Conservation (phyloP, 1,140 invertebrate genomes). For the Zaprionus kolodkinae region DNA sequence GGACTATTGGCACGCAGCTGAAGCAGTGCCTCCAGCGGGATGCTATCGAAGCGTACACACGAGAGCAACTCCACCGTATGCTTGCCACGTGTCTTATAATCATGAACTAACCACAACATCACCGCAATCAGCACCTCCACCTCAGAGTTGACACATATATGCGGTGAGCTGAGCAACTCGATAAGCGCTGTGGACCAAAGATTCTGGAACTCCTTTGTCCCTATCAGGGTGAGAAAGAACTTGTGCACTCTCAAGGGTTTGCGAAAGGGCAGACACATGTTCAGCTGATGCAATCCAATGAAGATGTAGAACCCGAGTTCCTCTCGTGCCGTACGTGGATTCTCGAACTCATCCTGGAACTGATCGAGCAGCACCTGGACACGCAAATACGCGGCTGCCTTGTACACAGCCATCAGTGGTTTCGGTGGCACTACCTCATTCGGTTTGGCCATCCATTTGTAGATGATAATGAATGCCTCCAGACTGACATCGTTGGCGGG, state of each 20-base stretch:
- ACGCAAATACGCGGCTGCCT: conserved; percentile 23
- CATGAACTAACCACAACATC: conserved; percentile 26
- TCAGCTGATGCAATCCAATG: conserved; percentile 10
- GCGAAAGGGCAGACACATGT: not conserved
- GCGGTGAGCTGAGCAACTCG: conserved; percentile 20
- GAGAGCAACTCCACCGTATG: conserved; percentile 1
- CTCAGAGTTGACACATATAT: conserved; percentile 42
- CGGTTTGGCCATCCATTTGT: conserved; percentile 31
- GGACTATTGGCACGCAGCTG: conserved; percentile 5
- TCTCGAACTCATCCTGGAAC: conserved; percentile 14
- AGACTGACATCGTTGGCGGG: conserved; percentile 21
- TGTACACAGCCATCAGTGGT: conserved; percentile 20
- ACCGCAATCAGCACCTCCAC: conserved; percentile 37
- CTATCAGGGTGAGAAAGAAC: conserved; percentile 31
- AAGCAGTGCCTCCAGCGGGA: conserved; percentile 21
- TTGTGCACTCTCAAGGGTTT: conserved; percentile 25
- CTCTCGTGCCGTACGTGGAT: conserved; percentile 21
- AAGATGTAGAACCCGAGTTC: conserved; percentile 41
- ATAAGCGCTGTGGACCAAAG: conserved; percentile 17
- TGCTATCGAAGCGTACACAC: conserved; percentile 24
- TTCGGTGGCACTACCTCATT: conserved; percentile 7
- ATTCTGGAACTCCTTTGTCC: conserved; percentile 1
- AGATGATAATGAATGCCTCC: conserved; percentile 22
- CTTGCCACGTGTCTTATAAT: conserved; percentile 6
- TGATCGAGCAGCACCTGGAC: conserved; percentile 22